Base-by-base conservation (phyloP, 1,140 invertebrate genomes). In the Onthophagus taurus region DNA sequence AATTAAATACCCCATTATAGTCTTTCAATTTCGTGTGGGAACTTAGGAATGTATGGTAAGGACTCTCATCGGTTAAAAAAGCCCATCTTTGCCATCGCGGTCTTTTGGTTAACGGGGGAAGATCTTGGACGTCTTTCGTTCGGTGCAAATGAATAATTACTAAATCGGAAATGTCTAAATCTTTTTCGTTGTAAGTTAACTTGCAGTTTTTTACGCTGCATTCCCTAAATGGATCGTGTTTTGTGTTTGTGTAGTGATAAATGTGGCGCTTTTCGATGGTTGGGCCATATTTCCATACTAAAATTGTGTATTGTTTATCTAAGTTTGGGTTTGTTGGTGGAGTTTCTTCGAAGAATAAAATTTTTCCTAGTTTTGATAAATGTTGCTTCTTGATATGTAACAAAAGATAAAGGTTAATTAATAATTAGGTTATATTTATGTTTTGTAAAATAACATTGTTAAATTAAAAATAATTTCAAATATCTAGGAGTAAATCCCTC, bases 1-100 rank as follows among this genome's bases (percentile, higher is more conserved):
- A 85, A 57, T 85, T 85, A 53, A 85, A 84, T 5, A 76, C 16
- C 17, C 71, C 66, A 38, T 76, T 67, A 41, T 76, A 76, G 20
- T 70, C 52, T 3, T 54, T 55, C 20, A 77, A 46, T 13, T 55
- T 57, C 16, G 52, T 50, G 31, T 58, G 53, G 6, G 37, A 33
- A 26, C 61, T 53, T 4, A 72, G 37, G 51, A 76, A 76, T 0
- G 73, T 76, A 33, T 76, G 51, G 6, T 63, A 52, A 0, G 77
- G 76, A 18, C 72, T 74, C 59, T 80, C 78, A 45, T 79, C 74
- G 0, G 68, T 76, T 8, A 77, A 56, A 47, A 77, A 78, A 1
- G 78, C 67, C 77, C 77, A 80, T 13, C 71, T 66, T 52, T 80
- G 77, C 4, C 44, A 31, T n/a, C 62, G 39, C 4, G 47, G 38